Evolutionary conservation across 2,888 invertebrate genomes (phyloP).

Genomic region (Automeris io): DNA sequence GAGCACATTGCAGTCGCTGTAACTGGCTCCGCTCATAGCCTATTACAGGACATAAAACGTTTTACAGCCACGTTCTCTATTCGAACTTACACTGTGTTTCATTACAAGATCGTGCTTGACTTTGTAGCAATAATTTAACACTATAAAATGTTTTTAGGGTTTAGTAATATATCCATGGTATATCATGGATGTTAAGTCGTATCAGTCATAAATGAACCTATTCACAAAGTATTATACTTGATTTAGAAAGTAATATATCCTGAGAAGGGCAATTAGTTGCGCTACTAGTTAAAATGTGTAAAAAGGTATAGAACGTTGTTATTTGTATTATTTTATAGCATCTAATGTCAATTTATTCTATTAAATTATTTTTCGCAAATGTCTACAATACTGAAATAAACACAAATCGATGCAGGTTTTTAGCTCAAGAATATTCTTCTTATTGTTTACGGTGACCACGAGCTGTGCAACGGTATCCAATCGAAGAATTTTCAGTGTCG

Average conservation of each 20-base stretch:
- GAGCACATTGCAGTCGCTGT: slow-evolving; percentile 40
- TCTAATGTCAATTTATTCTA: too few species aligned
- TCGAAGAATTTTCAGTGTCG: slow-evolving; percentile 21
- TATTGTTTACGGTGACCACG: slow-evolving; percentile 33
- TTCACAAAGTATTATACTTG: too few species aligned
- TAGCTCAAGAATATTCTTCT: slow-evolving; percentile 22
- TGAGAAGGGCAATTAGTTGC: too few species aligned
- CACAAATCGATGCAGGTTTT: slow-evolving; percentile 21
- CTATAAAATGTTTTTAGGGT: slow-evolving; percentile 35
- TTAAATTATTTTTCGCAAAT: slow-evolving; percentile 11
- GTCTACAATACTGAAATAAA: slow-evolving; percentile 16
- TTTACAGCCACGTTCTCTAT: slow-evolving; percentile 37
- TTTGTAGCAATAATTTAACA: slow-evolving; percentile 43
- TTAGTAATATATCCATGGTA: slow-evolving; percentile 39
- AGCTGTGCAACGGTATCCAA: slow-evolving; percentile 34
- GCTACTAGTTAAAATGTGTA: too few species aligned
- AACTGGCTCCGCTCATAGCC: slow-evolving; percentile 56
- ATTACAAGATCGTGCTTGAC: slow-evolving; percentile 38
- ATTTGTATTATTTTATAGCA: too few species aligned
- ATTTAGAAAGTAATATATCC: too few species aligned
- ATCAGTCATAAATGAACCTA: too few species aligned
- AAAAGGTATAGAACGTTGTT: too few species aligned
- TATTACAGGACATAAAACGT: slow-evolving; percentile 51
- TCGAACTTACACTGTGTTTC: slow-evolving; percentile 48
- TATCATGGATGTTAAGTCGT: too few species aligned